A percentile compares a stretch with the other conserved stretches of the same genome.
These are phyloP conservation scores for Nanger granti DNA, from an alignment of 2,113 vertebrate species.

Conservation along the genomic window DNA sequence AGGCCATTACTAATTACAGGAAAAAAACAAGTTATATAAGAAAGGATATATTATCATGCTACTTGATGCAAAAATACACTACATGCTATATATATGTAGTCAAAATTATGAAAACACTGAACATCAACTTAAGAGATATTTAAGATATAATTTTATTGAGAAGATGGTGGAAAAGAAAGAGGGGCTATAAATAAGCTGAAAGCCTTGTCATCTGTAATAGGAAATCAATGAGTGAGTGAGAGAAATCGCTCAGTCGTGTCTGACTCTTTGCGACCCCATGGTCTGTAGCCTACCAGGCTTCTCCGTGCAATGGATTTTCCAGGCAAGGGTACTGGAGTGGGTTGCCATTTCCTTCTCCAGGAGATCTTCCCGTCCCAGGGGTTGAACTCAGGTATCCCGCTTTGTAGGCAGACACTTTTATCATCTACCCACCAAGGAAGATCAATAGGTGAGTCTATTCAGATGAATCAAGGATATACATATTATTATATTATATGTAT, in stretches of 20 bases:
- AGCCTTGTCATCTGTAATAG: background rate
- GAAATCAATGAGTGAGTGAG: background rate
- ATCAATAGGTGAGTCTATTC: background rate
- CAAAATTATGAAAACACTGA: slow-evolving; percentile 3
- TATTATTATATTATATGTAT: too few relatives aligned
- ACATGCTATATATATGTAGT: background rate
- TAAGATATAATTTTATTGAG: background rate
- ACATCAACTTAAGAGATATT: background rate
- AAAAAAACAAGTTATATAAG: background rate
- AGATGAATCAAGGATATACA: background rate
- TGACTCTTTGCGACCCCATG: too few relatives aligned
- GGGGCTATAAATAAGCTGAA: background rate
- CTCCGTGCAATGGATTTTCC: too few relatives aligned
- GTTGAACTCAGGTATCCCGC: too few relatives aligned
- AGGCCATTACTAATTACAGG: background rate
- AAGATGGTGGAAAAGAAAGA: background rate
- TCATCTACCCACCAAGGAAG: too few relatives aligned
- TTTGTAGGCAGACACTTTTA: too few relatives aligned
- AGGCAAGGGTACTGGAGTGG: too few relatives aligned
- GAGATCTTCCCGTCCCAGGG: too few relatives aligned
- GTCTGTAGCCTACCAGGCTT: too few relatives aligned
- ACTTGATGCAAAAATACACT: background rate
- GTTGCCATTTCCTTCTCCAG: too few relatives aligned
- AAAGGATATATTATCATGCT: background rate
- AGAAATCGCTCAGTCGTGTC: too few relatives aligned